Conservation (phyloP, 2,888 invertebrate species). For the Serrognathus titanus region DNA sequence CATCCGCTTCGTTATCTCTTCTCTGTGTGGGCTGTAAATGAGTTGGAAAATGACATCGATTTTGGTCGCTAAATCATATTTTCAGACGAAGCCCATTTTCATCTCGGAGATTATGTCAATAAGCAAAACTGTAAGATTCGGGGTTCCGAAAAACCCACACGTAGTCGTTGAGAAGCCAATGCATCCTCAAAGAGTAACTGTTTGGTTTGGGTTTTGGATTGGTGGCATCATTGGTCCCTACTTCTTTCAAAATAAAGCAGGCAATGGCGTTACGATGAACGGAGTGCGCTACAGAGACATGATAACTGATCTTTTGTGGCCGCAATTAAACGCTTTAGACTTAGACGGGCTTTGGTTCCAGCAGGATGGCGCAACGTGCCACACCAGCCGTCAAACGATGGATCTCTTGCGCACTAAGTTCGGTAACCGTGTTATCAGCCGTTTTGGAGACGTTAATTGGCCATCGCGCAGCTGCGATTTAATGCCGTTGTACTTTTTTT, state of each 20-base stretch:
- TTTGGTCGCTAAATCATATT: neutral
- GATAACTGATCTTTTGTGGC: slow-evolving; percentile 4
- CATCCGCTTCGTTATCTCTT: slow-evolving; percentile 15
- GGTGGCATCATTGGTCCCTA: slow-evolving; percentile 6
- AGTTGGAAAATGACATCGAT: slow-evolving; percentile 7
- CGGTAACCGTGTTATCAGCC: neutral
- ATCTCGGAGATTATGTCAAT: slow-evolving; percentile 27
- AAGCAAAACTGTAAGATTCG: slow-evolving; percentile 33
- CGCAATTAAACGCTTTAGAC: too few relatives aligned
- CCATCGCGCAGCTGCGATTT: neutral
- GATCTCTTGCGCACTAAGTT: neutral
- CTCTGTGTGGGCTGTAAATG: slow-evolving; percentile 7
- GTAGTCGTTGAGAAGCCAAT: slow-evolving; percentile 19
- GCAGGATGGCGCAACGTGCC: slow-evolving; percentile 16
- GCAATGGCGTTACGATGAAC: slow-evolving; percentile 12
- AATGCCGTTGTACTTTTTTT: neutral
- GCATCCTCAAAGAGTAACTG: neutral
- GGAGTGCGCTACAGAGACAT: slow-evolving; percentile 10
- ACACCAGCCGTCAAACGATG: slow-evolving; percentile 3
- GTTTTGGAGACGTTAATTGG: neutral
- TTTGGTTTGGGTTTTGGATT: neutral
- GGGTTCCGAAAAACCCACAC: slow-evolving; percentile 30
- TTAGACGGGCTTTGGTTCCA: neutral
- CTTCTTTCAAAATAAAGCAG: slow-evolving; percentile 10
- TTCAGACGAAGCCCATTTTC: slow-evolving; percentile 1